Conservation (phyloP, 2,113 vertebrate species). For the Urocolius indicus region DNA sequence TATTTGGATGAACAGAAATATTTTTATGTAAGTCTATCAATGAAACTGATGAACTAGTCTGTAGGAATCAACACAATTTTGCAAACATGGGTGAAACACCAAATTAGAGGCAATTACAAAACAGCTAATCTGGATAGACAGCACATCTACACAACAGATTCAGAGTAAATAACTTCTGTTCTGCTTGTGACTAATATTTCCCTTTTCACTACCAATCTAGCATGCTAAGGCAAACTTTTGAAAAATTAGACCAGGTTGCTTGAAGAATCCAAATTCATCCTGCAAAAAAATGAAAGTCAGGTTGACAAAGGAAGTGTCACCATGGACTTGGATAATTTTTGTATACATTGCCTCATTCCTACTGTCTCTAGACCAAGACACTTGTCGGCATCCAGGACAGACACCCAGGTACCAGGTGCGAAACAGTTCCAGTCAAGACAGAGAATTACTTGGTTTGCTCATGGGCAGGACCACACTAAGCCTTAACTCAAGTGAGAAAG, state of each 20-base stretch:
- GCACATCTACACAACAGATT: background rate
- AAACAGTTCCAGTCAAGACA: rapidly evolving
- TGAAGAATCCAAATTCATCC: background rate
- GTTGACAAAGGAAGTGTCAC: background rate
- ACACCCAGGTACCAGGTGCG: rapidly evolving
- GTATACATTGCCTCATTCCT: background rate
- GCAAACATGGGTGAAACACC: background rate
- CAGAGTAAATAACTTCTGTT: slow-evolving; percentile 20
- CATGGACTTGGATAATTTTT: background rate
- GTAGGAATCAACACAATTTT: background rate
- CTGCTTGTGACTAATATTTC: background rate
- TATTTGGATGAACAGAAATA: background rate
- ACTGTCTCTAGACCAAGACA: background rate
- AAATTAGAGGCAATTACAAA: slow-evolving; percentile 12
- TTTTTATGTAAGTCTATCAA: background rate
- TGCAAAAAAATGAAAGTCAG: background rate
- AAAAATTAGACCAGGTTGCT: background rate
- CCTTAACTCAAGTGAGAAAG: background rate
- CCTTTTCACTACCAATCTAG: background rate
- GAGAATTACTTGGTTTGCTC: background rate
- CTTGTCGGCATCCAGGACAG: background rate
- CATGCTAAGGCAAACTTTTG: background rate
- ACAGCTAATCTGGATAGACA: background rate
- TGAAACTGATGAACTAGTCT: background rate
- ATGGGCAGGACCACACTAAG: background rate